Percentiles rank a stretch among this genome's conserved stretches.
Conservation (phyloP, 2,113 vertebrate genomes). For the Rhipidura dahli region DNA sequence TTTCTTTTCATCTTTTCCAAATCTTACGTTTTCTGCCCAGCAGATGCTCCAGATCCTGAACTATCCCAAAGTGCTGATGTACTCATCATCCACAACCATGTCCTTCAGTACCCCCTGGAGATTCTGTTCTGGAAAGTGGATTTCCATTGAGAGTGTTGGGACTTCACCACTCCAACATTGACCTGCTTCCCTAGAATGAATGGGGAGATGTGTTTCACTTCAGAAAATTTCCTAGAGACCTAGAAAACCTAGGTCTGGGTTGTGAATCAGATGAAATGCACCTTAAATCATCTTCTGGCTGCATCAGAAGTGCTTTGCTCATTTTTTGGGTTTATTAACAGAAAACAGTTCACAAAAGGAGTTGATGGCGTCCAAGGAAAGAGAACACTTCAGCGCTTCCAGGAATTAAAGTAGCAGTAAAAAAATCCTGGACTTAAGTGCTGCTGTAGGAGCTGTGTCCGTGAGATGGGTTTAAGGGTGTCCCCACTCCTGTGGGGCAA, state of each 20-base stretch:
- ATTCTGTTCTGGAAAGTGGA: neutral
- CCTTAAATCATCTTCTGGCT: neutral
- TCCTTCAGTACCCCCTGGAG: neutral
- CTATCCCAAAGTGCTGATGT: fast-evolving
- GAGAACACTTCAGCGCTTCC: neutral
- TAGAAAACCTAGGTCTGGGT: neutral
- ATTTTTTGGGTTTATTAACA: neutral
- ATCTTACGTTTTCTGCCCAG: neutral
- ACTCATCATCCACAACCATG: neutral
- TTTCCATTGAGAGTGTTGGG: neutral
- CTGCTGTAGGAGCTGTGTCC: neutral
- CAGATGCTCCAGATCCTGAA: neutral
- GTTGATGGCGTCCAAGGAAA: neutral
- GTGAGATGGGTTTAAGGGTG: neutral
- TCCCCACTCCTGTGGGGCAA: neutral
- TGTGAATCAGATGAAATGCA: neutral
- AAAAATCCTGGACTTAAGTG: neutral
- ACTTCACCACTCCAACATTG: neutral
- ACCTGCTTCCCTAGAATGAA: neutral
- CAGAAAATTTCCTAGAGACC: neutral
- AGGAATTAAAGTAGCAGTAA: neutral
- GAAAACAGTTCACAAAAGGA: neutral
- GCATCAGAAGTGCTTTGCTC: neutral
- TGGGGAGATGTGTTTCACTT: neutral
- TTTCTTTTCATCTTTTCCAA: neutral